Percentiles rank a stretch among this genome's conserved stretches.
phyloP scores from a whole-genome alignment of 2,113 vertebrate species.

The Galeopterus variegatus region DNA sequence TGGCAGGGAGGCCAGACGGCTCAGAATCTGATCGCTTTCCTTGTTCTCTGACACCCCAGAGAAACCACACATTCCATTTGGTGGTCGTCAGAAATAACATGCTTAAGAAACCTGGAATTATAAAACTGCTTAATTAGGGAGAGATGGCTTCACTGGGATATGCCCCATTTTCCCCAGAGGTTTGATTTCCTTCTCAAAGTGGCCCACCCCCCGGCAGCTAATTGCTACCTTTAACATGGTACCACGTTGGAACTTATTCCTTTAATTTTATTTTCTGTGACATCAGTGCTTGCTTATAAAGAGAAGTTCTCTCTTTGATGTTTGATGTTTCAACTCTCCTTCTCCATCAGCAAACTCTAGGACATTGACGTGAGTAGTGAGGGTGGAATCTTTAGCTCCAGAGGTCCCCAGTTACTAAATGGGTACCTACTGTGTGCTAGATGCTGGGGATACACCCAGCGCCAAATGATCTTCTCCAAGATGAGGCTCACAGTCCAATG shows the following conservation, averaged over 20 bases:
- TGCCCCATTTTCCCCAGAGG: slow-evolving; percentile 68
- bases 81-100: slow-evolving; percentile 76
- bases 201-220: slow-evolving; percentile 55
- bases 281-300: slow-evolving; percentile 40
- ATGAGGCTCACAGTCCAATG: background rate
- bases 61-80: slow-evolving; percentile 68
- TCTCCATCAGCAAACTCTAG: background rate
- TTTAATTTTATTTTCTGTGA: slow-evolving; percentile 52
- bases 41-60: slow-evolving; percentile 57
- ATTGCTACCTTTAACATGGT: slow-evolving; percentile 73
- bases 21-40: background rate
- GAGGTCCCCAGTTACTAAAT: background rate
- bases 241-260: background rate
- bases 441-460: background rate
- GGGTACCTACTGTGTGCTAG: background rate
- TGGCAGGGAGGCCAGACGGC: slow-evolving; percentile 55
- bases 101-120: slow-evolving; percentile 81
- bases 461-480: background rate
- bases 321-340: background rate
- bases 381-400: background rate
- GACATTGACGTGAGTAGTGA: background rate
- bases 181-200: slow-evolving; percentile 61
- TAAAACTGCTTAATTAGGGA: slow-evolving; percentile 79
- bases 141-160: slow-evolving; percentile 67
- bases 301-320: background rate